Evolutionary conservation across 1,140 invertebrate genomes (phyloP).

Genomic region (Paracyclopina nana): DNA sequence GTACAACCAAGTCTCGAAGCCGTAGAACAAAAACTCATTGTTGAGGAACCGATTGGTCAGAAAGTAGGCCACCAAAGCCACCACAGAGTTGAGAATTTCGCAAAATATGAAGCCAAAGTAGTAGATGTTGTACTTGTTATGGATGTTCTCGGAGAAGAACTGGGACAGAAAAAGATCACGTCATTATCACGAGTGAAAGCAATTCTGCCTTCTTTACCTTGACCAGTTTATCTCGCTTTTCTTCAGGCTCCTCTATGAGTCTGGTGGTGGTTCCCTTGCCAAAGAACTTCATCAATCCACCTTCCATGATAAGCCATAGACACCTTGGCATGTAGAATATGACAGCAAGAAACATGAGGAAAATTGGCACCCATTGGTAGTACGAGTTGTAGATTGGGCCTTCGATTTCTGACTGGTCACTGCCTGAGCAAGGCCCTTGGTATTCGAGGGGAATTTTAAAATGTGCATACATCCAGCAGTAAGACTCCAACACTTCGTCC

Average conservation of each 20-base stretch:
- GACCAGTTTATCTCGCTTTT: constrained; percentile 11
- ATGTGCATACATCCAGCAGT: constrained; percentile 16
- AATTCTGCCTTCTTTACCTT: not conserved
- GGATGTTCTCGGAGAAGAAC: constrained; percentile 11
- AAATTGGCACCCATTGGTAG: constrained; percentile 16
- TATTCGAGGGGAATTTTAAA: constrained; percentile 12
- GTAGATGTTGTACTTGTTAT: constrained; percentile 15
- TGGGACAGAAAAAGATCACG: not conserved
- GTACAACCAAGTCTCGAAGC: constrained; percentile 5
- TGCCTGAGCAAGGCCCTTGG: constrained; percentile 11
- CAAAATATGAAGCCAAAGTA: constrained; percentile 11
- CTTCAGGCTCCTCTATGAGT: constrained; percentile 4
- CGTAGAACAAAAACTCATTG: constrained; percentile 1
- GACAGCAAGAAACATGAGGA: constrained; percentile 6
- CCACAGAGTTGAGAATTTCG: constrained; percentile 6
- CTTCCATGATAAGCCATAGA: constrained; percentile 14
- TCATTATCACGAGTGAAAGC: not conserved
- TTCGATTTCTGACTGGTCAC: constrained; percentile 7
- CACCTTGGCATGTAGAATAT: constrained; percentile 14
- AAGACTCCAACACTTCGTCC: constrained; percentile 7
- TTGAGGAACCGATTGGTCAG: constrained; percentile 9
- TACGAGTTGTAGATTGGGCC: constrained; percentile 15
- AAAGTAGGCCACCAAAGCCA: constrained; percentile 7
- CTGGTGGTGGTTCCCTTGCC: constrained; percentile 14
- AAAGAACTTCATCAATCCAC: constrained; percentile 17